Percentiles rank a stretch among this genome's conserved stretches.
phyloP scores from a whole-genome alignment of 1,140 invertebrate genomes.

The Zophobas atratus region DNA sequence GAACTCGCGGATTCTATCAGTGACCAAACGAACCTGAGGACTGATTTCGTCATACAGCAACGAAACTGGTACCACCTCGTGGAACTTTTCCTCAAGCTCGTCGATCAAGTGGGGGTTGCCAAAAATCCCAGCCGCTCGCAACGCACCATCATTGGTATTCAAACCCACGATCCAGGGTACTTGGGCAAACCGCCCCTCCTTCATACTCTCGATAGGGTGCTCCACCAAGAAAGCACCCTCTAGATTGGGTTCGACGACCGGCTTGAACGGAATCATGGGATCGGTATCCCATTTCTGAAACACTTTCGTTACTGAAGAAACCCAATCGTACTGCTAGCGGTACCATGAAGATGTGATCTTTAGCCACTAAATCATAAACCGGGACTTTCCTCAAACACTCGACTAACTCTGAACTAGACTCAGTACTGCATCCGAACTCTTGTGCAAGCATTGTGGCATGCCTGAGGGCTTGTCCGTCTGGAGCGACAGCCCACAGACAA shows the following conservation, averaged over 20 bases:
- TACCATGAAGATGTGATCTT: constrained; percentile 77
- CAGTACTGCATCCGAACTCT: constrained; percentile 73
- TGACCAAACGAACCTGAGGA: constrained; percentile 68
- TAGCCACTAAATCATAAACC: constrained; percentile 74
- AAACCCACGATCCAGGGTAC: constrained; percentile 80
- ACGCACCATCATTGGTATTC: constrained; percentile 77
- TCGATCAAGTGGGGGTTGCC: constrained; percentile 63
- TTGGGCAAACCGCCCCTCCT: constrained; percentile 69
- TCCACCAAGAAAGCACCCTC: constrained; percentile 78
- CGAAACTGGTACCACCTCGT: constrained; percentile 73
- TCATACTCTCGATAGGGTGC: constrained; percentile 70
- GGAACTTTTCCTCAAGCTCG: constrained; percentile 74
- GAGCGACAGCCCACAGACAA: constrained; percentile 82
- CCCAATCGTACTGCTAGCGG: constrained; percentile 56
- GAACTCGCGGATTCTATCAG: constrained; percentile 72
- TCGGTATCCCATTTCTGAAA: constrained; percentile 78
- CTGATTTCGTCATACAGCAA: constrained; percentile 75
- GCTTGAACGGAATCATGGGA: constrained; percentile 83
- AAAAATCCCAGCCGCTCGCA: constrained; percentile 73
- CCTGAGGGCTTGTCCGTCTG: constrained; percentile 73
- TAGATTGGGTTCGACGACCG: constrained; percentile 77
- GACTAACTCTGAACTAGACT: constrained; percentile 70
- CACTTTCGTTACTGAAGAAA: neutral
- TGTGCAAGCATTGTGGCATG: constrained; percentile 77
- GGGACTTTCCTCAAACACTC: constrained; percentile 74